Evolutionary conservation across 1,140 invertebrate species (phyloP), one percentile per base, ranked within the genome.

Genomic region (Pseudomyrmex dendroicus): DNA sequence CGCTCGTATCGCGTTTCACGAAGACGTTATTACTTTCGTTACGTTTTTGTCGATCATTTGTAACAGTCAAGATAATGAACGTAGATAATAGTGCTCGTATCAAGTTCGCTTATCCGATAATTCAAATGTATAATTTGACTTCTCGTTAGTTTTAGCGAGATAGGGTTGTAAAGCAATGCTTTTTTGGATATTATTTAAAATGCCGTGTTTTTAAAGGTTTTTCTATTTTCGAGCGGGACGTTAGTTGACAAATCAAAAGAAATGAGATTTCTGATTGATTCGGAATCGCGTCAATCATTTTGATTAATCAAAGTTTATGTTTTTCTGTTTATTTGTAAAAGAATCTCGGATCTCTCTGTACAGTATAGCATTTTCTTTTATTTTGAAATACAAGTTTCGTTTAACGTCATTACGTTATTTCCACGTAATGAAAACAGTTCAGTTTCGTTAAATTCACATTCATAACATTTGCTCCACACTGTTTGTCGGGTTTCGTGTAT

Each of bases 361-460:
- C n/a, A n/a, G n/a, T n/a, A n/a, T n/a, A n/a, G n/a, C n/a, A n/a
- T n/a, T n/a, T n/a, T n/a, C 20, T 20, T 20, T 20, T 20, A 20
- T 20, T 20, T 20, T 52, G n/a, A 62, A 25, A 67, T 25, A 56
- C 10, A 17, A 22, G 8, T 77, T 67, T 56, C 4, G 20, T 56
- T 77, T 76, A 35, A 54, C 22, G 44, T 17, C n/a, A 35, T 62
- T 25, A 0, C 17, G 56, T 56, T 54, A 17, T 73, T 10, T 74
- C 22, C 48, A 13, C 46, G 48, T 67, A 44, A 67, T 54, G 0
- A 35, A 35, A 35, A 35, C 5, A 77, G 20, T 77, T 1, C 73
- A 56, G 54, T 77, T 77, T 67, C 13, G 20, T n/a, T 67, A 25
- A 35, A 76, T 15, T n/a, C 8, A 22, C 50, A 66, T 77, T 77